Evolutionary conservation across 2,797 vertebrate species (phyloP), one percentile per base, ranked within the genome.

Genomic region (Cuculus canorus): DNA sequence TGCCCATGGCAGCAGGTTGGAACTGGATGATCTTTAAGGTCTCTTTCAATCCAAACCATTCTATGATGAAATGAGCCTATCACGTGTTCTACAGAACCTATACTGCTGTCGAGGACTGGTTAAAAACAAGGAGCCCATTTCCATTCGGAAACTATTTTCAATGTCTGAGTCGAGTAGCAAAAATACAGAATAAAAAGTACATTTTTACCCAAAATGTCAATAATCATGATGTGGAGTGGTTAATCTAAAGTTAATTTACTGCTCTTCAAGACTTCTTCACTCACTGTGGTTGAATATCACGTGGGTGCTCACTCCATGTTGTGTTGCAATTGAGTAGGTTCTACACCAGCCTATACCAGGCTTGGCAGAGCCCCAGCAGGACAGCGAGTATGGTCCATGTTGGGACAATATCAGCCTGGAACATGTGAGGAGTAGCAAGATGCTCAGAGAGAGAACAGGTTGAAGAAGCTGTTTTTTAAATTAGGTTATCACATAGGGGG

Each of bases 381-480:
- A 59, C 37, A 52, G 19, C 4, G 17, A 72, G n/a, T 10, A 54
- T 2, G 12, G 47, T 22, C 32, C 32, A 4, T 18, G 52, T 11
- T 32, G n/a, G 53, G 45, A 2, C 25, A 56, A 23, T 39, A 32
- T 79, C 54, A 66, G 37, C 33, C 13, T n/a, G 60, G 45, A 47
- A 17, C 54, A 39, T 3, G 30, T 25, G 63, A n/a, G 30, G 19
- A 39, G 39, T 10, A 65, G 13, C 52, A 45, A 81, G 81, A 19
- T 35, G 45, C 35, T 56, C 1, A 0, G 37, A n/a, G 24, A 77
- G 37, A 61, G 19, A 56, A 45, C 0, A 28, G n/a, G 41, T 28
- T 65, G 80, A 41, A 53, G 69, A 28, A 81, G 47, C 28, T 45
- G 19, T 0, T 41, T 60, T 73, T 71, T 13, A 5, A 22, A 35